phyloP scores from a whole-genome alignment of 1,140 invertebrate genomes.

The Catajapyx aquilonaris region DNA sequence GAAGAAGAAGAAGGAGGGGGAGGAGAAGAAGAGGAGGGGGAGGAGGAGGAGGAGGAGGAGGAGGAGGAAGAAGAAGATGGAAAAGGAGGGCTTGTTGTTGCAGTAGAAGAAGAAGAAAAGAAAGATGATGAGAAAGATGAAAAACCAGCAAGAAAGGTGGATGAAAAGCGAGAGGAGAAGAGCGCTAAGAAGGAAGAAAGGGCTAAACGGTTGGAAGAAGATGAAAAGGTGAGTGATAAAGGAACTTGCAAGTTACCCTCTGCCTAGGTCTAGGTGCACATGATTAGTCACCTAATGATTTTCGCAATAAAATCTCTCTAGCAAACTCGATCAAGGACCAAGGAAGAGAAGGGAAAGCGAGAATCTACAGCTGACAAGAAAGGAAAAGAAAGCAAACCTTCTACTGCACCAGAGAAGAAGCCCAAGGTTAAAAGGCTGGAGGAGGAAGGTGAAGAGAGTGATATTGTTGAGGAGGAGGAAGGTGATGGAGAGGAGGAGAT shows the following conservation, averaged over 20 bases:
- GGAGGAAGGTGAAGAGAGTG: conserved; percentile 8
- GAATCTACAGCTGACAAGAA: too few relatives aligned
- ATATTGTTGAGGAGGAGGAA: conserved; percentile 2
- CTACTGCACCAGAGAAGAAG: conserved; percentile 3
- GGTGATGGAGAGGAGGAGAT: neutral
- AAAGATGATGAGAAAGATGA: conserved; percentile 16
- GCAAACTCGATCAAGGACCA: neutral
- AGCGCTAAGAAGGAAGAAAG: conserved; percentile 1
- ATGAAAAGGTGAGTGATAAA: conserved; percentile 9
- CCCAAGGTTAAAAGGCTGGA: conserved; percentile 5
- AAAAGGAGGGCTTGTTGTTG: conserved; percentile 2
- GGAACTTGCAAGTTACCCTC: too few relatives aligned
- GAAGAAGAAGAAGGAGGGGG: conserved; percentile 13
- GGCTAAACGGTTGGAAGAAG: conserved; percentile 5
- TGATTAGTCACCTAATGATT: too few relatives aligned
- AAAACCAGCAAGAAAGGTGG: conserved; percentile 13
- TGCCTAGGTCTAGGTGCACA: too few relatives aligned
- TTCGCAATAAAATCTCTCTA: too few relatives aligned
- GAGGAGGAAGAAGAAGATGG: conserved; percentile 8
- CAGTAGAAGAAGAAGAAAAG: conserved; percentile 17
- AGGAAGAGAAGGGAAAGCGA: neutral
- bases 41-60: conserved; percentile 14
- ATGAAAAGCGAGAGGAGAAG: conserved; percentile 14
- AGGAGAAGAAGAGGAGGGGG: conserved; percentile 12
- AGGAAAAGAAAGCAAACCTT: conserved; percentile 15